phyloP scores from a whole-genome alignment of 2,113 vertebrate species.

The Gopherus evgoodei region DNA sequence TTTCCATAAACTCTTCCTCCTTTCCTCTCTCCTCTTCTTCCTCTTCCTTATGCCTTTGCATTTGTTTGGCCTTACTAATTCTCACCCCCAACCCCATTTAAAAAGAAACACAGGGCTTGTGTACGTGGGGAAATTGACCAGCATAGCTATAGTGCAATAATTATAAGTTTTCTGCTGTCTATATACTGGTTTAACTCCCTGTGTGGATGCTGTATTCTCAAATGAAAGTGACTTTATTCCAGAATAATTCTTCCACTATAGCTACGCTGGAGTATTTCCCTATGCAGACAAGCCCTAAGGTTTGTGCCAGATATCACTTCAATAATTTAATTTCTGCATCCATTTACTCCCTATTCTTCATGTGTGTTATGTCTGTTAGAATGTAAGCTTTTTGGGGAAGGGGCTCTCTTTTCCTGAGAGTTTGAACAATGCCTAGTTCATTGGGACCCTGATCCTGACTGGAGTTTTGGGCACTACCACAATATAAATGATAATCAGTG shows the following conservation, averaged over 20 bases:
- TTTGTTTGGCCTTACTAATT: background rate
- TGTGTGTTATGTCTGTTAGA: background rate
- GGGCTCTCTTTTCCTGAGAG: background rate
- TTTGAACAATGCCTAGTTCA: background rate
- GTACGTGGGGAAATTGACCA: background rate
- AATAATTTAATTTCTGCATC: background rate
- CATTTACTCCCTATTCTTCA: background rate
- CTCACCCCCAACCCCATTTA: background rate
- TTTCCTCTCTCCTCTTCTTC: background rate
- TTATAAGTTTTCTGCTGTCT: background rate
- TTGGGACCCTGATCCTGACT: background rate
- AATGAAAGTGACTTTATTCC: no score
- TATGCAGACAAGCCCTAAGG: background rate
- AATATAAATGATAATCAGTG: background rate
- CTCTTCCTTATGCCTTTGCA: background rate
- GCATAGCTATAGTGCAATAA: background rate
- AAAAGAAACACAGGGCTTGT: background rate
- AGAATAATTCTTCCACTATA: background rate
- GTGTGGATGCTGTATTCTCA: no score
- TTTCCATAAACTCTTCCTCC: background rate
- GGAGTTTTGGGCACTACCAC: background rate
- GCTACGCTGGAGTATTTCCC: background rate
- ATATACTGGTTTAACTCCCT: no score
- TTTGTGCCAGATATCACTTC: background rate
- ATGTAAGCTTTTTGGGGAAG: background rate